Conservation (phyloP, 2,113 vertebrate genomes). For the Dinomys branickii region DNA sequence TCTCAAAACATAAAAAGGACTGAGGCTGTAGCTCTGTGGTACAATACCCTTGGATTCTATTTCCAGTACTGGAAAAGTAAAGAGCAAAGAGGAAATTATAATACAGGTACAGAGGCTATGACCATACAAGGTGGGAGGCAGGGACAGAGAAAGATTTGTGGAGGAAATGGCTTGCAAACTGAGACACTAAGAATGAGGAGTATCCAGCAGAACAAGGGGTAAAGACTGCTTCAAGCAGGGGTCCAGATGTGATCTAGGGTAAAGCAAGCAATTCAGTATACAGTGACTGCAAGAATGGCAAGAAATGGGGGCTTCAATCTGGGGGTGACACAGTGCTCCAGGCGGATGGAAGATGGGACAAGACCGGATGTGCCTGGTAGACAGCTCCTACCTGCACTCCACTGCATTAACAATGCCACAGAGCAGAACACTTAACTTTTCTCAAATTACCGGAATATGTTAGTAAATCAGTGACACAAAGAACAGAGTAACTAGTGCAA, state of each 20-base stretch:
- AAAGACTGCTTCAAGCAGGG: background rate
- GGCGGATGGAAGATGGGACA: background rate
- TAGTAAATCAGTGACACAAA: background rate
- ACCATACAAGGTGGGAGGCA: background rate
- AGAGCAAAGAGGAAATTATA: background rate
- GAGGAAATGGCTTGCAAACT: background rate
- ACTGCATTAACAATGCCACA: background rate
- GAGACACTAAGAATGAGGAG: background rate
- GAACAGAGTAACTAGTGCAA: background rate
- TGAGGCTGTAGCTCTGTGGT: background rate
- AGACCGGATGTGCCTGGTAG: background rate
- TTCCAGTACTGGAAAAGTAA: background rate
- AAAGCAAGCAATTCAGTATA: background rate
- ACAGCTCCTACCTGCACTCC: background rate
- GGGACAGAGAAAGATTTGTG: background rate
- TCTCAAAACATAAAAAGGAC: background rate
- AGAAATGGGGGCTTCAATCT: background rate
- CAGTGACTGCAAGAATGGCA: background rate
- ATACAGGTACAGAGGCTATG: background rate
- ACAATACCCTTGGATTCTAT: background rate
- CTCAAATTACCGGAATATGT: background rate
- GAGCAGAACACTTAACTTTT: background rate
- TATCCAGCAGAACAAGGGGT: background rate
- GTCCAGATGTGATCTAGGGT: background rate
- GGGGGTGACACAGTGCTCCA: background rate